Conservation (phyloP, 2,797 vertebrate species). For the Sarcophilus harrisii region DNA sequence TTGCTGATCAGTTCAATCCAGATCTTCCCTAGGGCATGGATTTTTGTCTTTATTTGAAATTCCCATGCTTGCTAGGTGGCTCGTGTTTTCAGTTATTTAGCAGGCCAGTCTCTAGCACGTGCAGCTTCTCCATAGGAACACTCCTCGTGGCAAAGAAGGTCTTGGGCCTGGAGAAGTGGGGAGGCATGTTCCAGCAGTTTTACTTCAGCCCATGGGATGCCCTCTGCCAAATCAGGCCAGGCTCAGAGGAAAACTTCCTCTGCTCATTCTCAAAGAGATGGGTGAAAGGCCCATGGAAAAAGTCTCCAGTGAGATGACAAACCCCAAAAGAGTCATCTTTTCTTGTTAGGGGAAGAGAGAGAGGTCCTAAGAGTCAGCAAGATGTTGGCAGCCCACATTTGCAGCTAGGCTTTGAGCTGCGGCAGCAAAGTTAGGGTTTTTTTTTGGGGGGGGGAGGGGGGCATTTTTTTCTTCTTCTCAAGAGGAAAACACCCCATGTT, state of each 20-base stretch:
- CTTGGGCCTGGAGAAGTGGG: not conserved
- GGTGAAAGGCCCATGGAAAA: not conserved
- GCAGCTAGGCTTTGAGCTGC: constrained; percentile 67
- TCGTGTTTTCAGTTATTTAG: constrained; percentile 77
- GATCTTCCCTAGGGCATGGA: constrained; percentile 83
- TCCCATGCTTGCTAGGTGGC: constrained; percentile 79
- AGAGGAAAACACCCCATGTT: constrained; percentile 57
- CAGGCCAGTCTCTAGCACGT: constrained; percentile 71
- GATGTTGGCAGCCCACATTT: not conserved
- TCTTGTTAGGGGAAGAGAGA: not conserved
- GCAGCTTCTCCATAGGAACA: not conserved
- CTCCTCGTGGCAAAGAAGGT: constrained; percentile 57
- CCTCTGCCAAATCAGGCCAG: constrained; percentile 79
- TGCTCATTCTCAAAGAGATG: constrained; percentile 42
- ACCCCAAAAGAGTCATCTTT: not conserved
- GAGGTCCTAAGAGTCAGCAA: not conserved
- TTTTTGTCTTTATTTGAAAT: constrained; percentile 85
- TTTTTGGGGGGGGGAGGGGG: not conserved
- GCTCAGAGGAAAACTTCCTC: constrained; percentile 50
- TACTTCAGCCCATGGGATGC: not conserved
- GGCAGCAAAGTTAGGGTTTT: not conserved
- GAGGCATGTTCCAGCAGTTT: constrained; percentile 78
- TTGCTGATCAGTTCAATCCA: constrained; percentile 81
- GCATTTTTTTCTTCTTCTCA: not conserved
- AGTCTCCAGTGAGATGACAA: too few species aligned